Evolutionary conservation across 2,888 invertebrate species (phyloP).

Genomic region (Marronus borbonicus): DNA sequence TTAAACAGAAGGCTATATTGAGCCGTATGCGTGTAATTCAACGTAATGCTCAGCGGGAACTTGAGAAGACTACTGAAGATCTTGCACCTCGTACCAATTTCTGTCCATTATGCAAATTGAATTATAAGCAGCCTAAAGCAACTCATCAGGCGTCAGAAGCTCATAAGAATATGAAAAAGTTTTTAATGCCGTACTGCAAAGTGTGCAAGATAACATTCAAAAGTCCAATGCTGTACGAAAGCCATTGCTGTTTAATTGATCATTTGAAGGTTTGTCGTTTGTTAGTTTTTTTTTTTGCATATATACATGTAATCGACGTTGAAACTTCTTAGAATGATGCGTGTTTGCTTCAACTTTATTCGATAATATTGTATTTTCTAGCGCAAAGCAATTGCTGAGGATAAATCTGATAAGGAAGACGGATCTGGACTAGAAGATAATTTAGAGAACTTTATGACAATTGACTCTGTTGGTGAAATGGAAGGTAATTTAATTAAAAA

Average conservation of each 20-base stretch:
- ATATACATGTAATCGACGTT: constrained; percentile 26
- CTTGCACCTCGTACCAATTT: constrained; percentile 67
- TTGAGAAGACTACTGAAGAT: constrained; percentile 82
- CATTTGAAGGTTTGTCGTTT: constrained; percentile 80
- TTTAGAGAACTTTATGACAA: constrained; percentile 88
- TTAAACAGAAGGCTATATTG: constrained; percentile 82
- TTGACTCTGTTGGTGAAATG: constrained; percentile 91
- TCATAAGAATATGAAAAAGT: constrained; percentile 88
- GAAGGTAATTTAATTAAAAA: constrained; percentile 74
- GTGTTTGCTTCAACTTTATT: background rate
- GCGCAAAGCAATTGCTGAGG: constrained; percentile 74
- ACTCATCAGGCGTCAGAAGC: constrained; percentile 86
- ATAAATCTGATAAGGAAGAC: constrained; percentile 72
- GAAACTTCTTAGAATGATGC: background rate
- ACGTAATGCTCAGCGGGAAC: constrained; percentile 84
- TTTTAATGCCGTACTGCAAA: constrained; percentile 87
- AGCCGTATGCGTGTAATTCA: constrained; percentile 86
- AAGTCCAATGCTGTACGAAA: constrained; percentile 89
- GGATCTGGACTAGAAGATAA: constrained; percentile 80
- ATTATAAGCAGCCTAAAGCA: constrained; percentile 73
- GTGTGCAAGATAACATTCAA: constrained; percentile 85
- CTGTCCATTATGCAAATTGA: constrained; percentile 69
- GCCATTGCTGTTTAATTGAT: constrained; percentile 85
- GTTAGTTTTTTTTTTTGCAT: background rate
- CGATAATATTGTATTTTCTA: constrained; percentile 60